Percentiles rank a stretch among this genome's conserved stretches.
These are phyloP conservation scores for Ceratosolen solmsi DNA, from an alignment of 1,140 invertebrate species.

Conservation along the genomic window DNA sequence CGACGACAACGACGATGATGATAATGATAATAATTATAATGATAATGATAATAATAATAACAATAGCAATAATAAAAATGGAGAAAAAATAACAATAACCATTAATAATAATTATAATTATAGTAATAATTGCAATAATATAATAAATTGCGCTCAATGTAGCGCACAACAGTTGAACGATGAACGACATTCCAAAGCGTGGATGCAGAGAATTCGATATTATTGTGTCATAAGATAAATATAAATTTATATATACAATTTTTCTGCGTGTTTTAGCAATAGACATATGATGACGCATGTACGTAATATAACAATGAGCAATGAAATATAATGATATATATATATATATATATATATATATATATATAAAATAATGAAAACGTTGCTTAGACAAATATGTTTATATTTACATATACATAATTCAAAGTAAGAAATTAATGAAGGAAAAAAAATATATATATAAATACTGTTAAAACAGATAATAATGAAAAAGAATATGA, in stretches of 20 bases:
- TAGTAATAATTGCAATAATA: not conserved
- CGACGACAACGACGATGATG: not conserved
- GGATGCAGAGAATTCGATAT: constrained; percentile 64
- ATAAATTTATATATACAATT: constrained; percentile 51
- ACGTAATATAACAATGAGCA: constrained; percentile 9
- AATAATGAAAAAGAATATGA: not conserved
- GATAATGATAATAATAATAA: not conserved
- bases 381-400: not conserved
- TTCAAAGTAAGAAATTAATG: not conserved
- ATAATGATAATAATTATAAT: constrained; percentile 7
- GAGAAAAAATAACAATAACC: too few relatives aligned
- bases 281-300: not conserved
- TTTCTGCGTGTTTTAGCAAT: not conserved
- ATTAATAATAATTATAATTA: not conserved
- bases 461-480: not conserved
- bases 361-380: not conserved
- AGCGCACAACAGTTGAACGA: constrained; percentile 56
- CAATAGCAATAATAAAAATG: constrained; percentile 6
- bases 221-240: constrained; percentile 48
- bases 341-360: not conserved
- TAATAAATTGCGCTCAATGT: constrained; percentile 26
- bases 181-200: constrained; percentile 64
- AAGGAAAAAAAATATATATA: not conserved
- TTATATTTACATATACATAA: not conserved
- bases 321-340: constrained; percentile 15